phyloP scores from a whole-genome alignment of 2,797 vertebrate genomes.

The Smutsia gigantea region DNA sequence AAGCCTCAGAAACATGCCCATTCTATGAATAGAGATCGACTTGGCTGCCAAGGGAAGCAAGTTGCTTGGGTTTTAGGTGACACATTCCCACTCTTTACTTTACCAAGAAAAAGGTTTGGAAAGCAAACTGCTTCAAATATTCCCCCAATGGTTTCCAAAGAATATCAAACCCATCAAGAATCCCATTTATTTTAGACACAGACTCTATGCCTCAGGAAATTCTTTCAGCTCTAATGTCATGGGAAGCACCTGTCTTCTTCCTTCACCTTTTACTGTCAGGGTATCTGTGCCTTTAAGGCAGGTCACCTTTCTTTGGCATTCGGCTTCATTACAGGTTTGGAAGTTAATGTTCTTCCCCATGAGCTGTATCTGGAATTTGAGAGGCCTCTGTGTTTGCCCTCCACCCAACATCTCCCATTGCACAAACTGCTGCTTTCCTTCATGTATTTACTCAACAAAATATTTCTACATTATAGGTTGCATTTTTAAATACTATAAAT shows the following conservation, averaged over 20 bases:
- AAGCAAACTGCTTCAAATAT: conserved; percentile 68
- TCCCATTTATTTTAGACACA: conserved; percentile 70
- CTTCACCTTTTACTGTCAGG: conserved; percentile 49
- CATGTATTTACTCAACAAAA: not conserved
- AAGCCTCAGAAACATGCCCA: conserved; percentile 72
- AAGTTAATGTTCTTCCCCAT: not conserved
- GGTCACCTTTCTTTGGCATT: conserved; percentile 61
- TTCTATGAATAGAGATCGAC: conserved; percentile 81
- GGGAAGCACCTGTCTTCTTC: conserved; percentile 58
- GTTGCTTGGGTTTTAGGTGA: conserved; percentile 68
- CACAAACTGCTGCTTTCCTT: not conserved
- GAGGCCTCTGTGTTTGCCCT: not conserved
- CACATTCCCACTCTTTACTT: conserved; percentile 52
- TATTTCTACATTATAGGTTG: not conserved
- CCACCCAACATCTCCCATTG: not conserved
- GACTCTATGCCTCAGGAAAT: conserved; percentile 65
- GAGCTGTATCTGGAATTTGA: not conserved
- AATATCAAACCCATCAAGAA: conserved; percentile 73
- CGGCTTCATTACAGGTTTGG: not conserved
- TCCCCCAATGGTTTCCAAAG: conserved; percentile 73
- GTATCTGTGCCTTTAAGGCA: conserved; percentile 39
- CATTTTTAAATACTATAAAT: not conserved
- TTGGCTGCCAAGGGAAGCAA: conserved; percentile 70
- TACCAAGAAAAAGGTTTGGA: conserved; percentile 67
- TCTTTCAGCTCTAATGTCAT: conserved; percentile 52